Conservation (phyloP, 2,113 vertebrate genomes). For the Bombycilla garrulus region DNA sequence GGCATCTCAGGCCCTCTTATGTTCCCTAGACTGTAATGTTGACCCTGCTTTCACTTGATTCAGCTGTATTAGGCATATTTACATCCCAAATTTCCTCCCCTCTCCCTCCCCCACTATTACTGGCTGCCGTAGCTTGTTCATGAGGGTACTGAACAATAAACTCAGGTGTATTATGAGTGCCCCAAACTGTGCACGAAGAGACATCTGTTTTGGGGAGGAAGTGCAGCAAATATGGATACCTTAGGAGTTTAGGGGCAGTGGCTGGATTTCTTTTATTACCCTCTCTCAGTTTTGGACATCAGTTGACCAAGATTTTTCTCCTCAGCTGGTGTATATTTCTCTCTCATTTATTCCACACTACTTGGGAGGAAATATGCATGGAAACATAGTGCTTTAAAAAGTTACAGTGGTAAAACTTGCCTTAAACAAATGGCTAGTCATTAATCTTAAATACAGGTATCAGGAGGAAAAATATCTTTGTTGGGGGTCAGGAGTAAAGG, state of each 20-base stretch:
- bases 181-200: background rate
- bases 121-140: background rate
- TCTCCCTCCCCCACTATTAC: background rate
- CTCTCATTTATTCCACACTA: background rate
- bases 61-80: background rate
- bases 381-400: background rate
- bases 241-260: background rate
- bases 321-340: background rate
- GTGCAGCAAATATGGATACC: background rate
- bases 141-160: background rate
- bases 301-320: background rate
- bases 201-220: background rate
- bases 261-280: background rate
- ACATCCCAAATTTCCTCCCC: background rate
- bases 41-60: background rate
- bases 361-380: background rate
- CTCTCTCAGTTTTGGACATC: background rate
- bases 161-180: background rate
- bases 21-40: background rate
- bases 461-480: slow-evolving; percentile 9
- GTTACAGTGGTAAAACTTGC: background rate
- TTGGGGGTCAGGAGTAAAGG: slow-evolving; percentile 19
- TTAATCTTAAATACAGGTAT: slow-evolving; percentile 45
- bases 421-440: background rate
- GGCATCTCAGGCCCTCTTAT: background rate